Evolutionary conservation across 2,797 vertebrate species (phyloP), one percentile per base, ranked within the genome.

Genomic region (Enteromius fasciolatus): DNA sequence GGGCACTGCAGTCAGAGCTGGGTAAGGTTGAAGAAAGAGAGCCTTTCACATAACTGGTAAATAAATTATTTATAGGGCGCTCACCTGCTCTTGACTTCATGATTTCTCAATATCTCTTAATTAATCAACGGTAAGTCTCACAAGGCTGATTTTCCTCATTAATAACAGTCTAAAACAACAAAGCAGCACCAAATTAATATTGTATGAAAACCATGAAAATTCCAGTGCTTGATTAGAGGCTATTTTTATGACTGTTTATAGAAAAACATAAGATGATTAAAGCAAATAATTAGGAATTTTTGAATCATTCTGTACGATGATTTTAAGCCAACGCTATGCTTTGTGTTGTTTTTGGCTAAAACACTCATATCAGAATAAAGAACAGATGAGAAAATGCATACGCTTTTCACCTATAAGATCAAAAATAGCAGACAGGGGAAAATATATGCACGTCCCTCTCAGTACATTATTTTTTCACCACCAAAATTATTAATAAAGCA

Each of bases 111-210:
- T 54, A 74, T 52, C 73, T 76, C 23, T 72, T 76, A 63, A 50
- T 46, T 69, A 79, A 83, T 72, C 86, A 70, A n/a, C 54, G 0
- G 39, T 83, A 73, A 78, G 76, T 82, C 84, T 81, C 68, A 82
- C 50, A 63, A 76, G 76, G 80, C 79, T 80, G 61, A 66, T 59
- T 81, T 83, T 23, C 15, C 36, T 80, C 67, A 50, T 82, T 73
- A 77, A 52, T 63, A 73, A 25, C 23, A n/a, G 41, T 31, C 66
- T 46, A 59, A 64, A 74, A 41, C 73, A 78, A 64, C 61, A 46
- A 74, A 81, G 72, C 31, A 83, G 61, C 14, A 33, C 61, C 14
- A 70, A 50, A 57, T 81, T 41, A 83, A 81, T 46, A 64, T 15
- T 67, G 67, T 18, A n/a, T 54, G 44, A 61, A 61, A 57, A 23